These are phyloP conservation scores for Amia ocellicauda DNA, from an alignment of 2,113 vertebrate genomes.

Conservation along the genomic window DNA sequence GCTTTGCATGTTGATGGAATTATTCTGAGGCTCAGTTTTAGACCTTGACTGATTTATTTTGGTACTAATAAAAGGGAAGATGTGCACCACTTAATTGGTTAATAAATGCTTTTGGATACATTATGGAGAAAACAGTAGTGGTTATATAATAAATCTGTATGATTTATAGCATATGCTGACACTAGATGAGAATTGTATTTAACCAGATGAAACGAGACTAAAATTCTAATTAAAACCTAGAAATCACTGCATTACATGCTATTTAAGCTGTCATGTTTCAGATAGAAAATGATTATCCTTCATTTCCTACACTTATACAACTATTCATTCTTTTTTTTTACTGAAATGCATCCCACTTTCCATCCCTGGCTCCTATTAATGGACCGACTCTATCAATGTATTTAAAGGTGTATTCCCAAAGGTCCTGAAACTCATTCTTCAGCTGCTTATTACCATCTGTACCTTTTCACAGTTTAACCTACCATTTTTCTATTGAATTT, in stretches of 20 bases:
- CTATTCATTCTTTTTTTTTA: neutral
- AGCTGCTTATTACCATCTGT: too few species aligned
- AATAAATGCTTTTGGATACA: neutral
- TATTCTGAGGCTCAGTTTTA: neutral
- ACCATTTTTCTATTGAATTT: too few species aligned
- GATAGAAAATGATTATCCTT: slow-evolving; percentile 16
- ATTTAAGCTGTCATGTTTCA: slow-evolving; percentile 14
- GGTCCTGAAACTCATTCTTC: too few species aligned
- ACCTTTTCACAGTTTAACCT: too few species aligned
- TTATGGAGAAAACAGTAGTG: neutral
- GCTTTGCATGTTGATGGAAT: neutral
- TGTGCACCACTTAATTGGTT: slow-evolving; percentile 5
- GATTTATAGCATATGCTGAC: slow-evolving; percentile 16
- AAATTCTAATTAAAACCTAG: slow-evolving; percentile 22
- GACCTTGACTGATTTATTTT: slow-evolving; percentile 13
- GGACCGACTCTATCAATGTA: too few species aligned
- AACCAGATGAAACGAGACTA: slow-evolving; percentile 11
- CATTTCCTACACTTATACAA: neutral
- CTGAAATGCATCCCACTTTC: neutral
- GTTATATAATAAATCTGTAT: slow-evolving; percentile 7
- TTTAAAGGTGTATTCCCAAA: too few species aligned
- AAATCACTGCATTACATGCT: neutral
- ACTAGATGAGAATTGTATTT: slow-evolving; percentile 18
- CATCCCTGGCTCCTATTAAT: too few species aligned
- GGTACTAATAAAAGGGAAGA: slow-evolving; percentile 8